A percentile compares a stretch with the other conserved stretches of the same genome.
phyloP scores from a whole-genome alignment of 2,797 vertebrate species.

The Sebastes hubbsi region DNA sequence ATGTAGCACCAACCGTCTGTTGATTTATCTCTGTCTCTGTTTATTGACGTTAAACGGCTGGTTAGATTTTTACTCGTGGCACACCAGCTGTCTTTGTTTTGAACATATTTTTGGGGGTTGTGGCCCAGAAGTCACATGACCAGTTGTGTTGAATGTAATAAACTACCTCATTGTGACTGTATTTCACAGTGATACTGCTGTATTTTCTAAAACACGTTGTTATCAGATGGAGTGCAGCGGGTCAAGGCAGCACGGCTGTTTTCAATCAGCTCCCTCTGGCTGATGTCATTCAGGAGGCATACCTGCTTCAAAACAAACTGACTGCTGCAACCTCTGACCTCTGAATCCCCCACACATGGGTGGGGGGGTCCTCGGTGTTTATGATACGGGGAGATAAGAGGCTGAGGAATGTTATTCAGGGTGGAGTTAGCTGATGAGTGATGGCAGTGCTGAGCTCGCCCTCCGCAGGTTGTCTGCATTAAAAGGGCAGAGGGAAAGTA shows the following conservation, averaged over 20 bases:
- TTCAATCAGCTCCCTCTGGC: conserved; percentile 45
- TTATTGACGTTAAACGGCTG: neutral
- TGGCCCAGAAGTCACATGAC: neutral
- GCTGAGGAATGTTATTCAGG: conserved; percentile 57
- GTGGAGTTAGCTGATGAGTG: conserved; percentile 43
- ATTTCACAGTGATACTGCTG: too few relatives aligned
- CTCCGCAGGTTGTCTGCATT: conserved; percentile 46
- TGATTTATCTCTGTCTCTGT: neutral
- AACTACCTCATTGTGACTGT: neutral
- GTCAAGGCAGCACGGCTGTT: conserved; percentile 36
- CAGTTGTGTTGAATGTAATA: neutral
- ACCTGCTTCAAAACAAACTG: conserved; percentile 48
- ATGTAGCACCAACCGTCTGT: neutral
- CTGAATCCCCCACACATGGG: conserved; percentile 33
- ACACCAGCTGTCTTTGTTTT: neutral
- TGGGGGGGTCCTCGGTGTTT: conserved; percentile 65
- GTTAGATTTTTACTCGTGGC: neutral
- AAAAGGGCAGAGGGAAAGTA: conserved; percentile 43
- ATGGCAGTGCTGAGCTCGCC: conserved; percentile 50
- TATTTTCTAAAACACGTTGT: neutral
- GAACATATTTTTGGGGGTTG: neutral
- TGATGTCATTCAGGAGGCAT: conserved; percentile 64
- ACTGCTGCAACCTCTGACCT: conserved; percentile 56
- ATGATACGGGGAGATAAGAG: conserved; percentile 73
- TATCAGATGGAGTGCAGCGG: neutral